Conservation (phyloP, 2,888 invertebrate genomes). For the Epistrophella euchroma region DNA sequence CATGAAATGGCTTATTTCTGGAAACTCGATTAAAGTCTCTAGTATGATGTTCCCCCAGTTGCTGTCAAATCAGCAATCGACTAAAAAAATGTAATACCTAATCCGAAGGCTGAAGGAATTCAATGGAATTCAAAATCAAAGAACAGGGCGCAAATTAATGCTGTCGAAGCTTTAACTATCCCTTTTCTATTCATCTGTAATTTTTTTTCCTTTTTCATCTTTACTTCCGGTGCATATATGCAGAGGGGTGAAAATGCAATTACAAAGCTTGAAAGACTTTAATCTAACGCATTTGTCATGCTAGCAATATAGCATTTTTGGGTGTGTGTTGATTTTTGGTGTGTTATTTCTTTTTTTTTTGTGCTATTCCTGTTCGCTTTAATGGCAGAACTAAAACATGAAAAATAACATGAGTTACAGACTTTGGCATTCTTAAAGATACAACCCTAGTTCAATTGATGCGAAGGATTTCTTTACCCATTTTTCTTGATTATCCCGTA, state of each 20-base stretch:
- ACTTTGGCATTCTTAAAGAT: conserved; percentile 43
- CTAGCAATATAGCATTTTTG: conserved; percentile 28
- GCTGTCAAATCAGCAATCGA: conserved; percentile 38
- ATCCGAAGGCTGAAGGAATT: conserved; percentile 28
- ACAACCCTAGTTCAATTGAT: conserved; percentile 56
- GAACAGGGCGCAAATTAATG: conserved; percentile 31
- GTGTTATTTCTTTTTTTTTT: conserved; percentile 4
- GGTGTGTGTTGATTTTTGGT: conserved; percentile 52
- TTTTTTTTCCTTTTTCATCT: conserved; percentile 9
- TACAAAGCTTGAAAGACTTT: conserved; percentile 59
- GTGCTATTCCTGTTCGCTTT: not conserved
- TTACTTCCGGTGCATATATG: conserved; percentile 47
- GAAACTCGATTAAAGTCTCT: conserved; percentile 61
- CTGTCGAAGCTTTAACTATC: conserved; percentile 38
- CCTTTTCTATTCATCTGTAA: not conserved
- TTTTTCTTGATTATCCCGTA: conserved; percentile 70
- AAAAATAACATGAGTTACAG: conserved; percentile 28
- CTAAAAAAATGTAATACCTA: conserved; percentile 12
- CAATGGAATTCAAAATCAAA: conserved; percentile 63
- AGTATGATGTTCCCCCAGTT: conserved; percentile 22
- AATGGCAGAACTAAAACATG: conserved; percentile 29
- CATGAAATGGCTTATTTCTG: conserved; percentile 38
- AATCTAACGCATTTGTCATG: conserved; percentile 69
- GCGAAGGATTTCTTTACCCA: conserved; percentile 69
- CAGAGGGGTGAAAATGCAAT: conserved; percentile 67